Percentiles rank a stretch among this genome's conserved stretches.
phyloP scores from a whole-genome alignment of 2,888 invertebrate species.

The Dioctria linearis region DNA sequence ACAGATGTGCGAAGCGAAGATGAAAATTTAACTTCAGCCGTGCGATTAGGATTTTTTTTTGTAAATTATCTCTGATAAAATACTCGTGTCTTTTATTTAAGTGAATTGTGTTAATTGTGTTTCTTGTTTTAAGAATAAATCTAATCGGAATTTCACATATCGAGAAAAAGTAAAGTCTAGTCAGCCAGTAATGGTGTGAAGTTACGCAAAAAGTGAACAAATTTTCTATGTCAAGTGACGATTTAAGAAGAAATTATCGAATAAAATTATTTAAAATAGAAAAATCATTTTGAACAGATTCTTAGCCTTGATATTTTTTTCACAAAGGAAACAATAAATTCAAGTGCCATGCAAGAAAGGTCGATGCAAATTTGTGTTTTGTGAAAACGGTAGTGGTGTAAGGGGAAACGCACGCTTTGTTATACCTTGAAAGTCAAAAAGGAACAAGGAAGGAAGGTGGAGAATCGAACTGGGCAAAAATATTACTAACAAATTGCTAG shows the following conservation, averaged over 20 bases:
- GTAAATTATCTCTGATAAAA: too few relatives aligned
- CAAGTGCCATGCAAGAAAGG: conserved; percentile 31
- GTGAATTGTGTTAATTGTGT: too few relatives aligned
- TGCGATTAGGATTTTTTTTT: too few relatives aligned
- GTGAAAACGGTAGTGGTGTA: background rate
- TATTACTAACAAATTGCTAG: background rate
- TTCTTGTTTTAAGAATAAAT: background rate
- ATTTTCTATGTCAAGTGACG: background rate
- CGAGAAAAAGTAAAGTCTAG: background rate
- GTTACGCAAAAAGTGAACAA: conserved; percentile 24
- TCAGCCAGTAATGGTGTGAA: conserved; percentile 10
- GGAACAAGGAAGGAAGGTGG: background rate
- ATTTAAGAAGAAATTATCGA: too few relatives aligned
- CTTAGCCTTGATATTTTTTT: too few relatives aligned
- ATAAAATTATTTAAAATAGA: too few relatives aligned
- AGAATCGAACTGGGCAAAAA: background rate
- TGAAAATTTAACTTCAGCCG: too few relatives aligned
- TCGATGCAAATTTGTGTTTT: conserved; percentile 24
- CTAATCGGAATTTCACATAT: background rate
- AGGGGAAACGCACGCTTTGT: background rate
- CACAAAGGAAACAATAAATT: conserved; percentile 13
- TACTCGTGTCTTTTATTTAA: too few relatives aligned
- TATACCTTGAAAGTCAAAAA: background rate
- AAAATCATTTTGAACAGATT: too few relatives aligned
- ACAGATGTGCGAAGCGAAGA: too few relatives aligned